Percentiles rank a stretch among this genome's conserved stretches.
phyloP scores from a whole-genome alignment of 2,888 invertebrate genomes.

The Heliconius ethilla region DNA sequence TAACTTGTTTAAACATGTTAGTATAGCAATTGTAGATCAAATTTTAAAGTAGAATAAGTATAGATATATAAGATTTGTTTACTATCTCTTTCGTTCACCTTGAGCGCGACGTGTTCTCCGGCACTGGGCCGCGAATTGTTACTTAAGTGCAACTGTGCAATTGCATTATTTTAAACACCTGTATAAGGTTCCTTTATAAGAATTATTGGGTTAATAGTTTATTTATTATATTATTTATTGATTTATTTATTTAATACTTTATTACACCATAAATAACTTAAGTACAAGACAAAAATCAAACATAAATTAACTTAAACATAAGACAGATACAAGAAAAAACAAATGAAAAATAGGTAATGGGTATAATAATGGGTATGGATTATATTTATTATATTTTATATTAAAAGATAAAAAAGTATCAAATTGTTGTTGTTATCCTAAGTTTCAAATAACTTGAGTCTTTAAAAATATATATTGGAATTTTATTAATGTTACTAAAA shows the following conservation, averaged over 20 bases:
- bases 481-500: no score
- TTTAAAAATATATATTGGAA: not conserved
- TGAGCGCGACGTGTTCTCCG: slow-evolving; percentile 25
- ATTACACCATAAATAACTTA: no score
- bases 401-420: not conserved
- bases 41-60: not conserved
- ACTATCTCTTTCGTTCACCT: slow-evolving; percentile 35
- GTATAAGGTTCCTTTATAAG: not conserved
- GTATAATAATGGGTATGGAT: no score
- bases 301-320: no score
- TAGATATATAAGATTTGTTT: slow-evolving; percentile 15
- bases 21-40: not conserved
- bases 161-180: not conserved
- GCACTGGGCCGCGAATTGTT: slow-evolving; percentile 27
- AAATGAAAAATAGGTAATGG: no score
- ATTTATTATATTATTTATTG: not conserved
- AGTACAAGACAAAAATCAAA: no score
- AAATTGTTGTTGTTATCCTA: not conserved
- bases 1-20: not conserved
- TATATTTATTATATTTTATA: no score
- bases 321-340: no score
- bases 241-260: no score
- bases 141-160: not conserved
- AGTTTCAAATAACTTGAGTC: not conserved
- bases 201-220: not conserved